These are phyloP conservation scores for Metalampra italica DNA, from an alignment of 2,888 invertebrate species.

Conservation along the genomic window DNA sequence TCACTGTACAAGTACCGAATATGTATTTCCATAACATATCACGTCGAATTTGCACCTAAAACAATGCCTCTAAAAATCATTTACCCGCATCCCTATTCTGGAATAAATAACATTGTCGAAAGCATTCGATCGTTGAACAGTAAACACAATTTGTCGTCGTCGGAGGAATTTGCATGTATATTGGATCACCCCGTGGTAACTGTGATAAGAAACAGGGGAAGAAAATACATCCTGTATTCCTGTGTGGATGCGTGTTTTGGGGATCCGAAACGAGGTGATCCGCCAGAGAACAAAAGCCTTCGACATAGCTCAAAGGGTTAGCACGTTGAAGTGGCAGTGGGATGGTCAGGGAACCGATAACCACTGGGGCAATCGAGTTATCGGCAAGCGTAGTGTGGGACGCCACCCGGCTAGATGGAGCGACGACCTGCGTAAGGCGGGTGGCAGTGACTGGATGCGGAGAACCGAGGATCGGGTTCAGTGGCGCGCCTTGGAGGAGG, in stretches of 20 bases:
- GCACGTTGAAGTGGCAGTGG: too few species aligned
- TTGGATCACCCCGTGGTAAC: constrained; percentile 25
- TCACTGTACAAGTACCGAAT: not conserved
- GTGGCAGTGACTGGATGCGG: too few species aligned
- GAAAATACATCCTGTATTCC: not conserved
- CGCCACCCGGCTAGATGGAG: too few species aligned
- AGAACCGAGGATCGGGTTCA: too few species aligned
- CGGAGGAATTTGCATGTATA: constrained; percentile 45
- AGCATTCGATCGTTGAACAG: constrained; percentile 1
- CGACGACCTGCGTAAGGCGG: too few species aligned
- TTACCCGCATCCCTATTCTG: not conserved
- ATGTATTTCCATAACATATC: not conserved
- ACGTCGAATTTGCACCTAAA: not conserved
- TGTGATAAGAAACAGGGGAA: constrained; percentile 8
- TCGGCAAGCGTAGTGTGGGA: too few species aligned
- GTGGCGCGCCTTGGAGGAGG: too few species aligned
- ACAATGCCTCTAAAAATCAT: constrained; percentile 2
- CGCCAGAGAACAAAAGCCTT: too few species aligned
- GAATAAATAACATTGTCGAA: constrained; percentile 3
- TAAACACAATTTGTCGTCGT: constrained; percentile 41
- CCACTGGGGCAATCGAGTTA: too few species aligned
- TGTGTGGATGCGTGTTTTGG: not conserved
- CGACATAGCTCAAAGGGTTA: too few species aligned
- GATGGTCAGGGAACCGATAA: too few species aligned
- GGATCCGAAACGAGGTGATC: too few species aligned